phyloP scores from a whole-genome alignment of 2,113 vertebrate genomes.

The Lucifuga dentata region DNA sequence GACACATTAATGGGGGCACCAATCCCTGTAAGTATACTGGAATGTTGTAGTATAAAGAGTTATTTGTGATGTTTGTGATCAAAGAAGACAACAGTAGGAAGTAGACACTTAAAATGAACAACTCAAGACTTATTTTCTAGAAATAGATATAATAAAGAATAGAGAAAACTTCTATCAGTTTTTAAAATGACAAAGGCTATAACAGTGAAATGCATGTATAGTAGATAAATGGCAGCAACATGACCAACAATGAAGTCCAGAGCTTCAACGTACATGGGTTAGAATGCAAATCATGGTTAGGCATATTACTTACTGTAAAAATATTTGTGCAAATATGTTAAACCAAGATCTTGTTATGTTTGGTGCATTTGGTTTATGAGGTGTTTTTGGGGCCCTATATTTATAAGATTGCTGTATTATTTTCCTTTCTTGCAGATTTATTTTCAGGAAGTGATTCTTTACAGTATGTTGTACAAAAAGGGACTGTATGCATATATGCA shows the following conservation, averaged over 20 bases:
- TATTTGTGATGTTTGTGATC: slow-evolving; percentile 72
- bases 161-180: slow-evolving; percentile 57
- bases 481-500: slow-evolving; percentile 59
- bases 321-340: slow-evolving; percentile 69
- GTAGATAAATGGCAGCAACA: slow-evolving; percentile 72
- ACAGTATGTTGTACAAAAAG: slow-evolving; percentile 56
- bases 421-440: slow-evolving; percentile 54
- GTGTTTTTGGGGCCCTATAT: slow-evolving; percentile 59
- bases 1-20: slow-evolving; percentile 47
- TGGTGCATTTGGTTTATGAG: slow-evolving; percentile 62
- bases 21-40: slow-evolving; percentile 60
- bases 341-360: slow-evolving; percentile 60
- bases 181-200: slow-evolving; percentile 79
- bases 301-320: slow-evolving; percentile 56
- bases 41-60: slow-evolving; percentile 74
- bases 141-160: slow-evolving; percentile 66
- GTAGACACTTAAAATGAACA: slow-evolving; percentile 59
- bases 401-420: slow-evolving; percentile 67
- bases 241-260: slow-evolving; percentile 55
- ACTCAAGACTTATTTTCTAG: slow-evolving; percentile 73
- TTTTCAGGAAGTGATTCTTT: slow-evolving; percentile 59
- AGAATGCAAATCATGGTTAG: slow-evolving; percentile 48
- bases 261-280: slow-evolving; percentile 42
- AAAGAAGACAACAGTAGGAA: slow-evolving; percentile 54
- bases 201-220: slow-evolving; percentile 82